Base-by-base conservation (phyloP, 2,113 vertebrate species). In the Crypturellus undulatus region DNA sequence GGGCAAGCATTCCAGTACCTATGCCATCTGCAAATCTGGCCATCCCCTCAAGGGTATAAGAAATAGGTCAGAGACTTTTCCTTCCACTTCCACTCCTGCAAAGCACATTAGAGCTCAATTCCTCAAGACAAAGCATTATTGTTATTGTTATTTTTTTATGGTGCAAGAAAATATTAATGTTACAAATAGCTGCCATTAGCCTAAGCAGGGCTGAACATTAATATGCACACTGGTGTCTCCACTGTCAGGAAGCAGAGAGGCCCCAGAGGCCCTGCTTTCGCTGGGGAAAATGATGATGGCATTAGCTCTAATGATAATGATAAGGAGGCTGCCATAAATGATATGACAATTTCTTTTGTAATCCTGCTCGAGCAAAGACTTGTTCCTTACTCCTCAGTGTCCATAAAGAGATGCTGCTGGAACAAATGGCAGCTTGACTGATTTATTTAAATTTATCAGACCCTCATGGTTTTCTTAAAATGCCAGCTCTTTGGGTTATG, bases 121-220 rank as follows among this genome's bases (percentile, higher is more conserved):
- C 95, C 79, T 96, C 95, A 90, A 97, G 97, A 98, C 95, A 98
- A 98, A 98, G 97, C 94, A 84, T 94, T 96, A 96, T 95, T 96
- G 92, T 95, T 96, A 92, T 91, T 94, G 65, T 85, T 97, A 92
- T 96, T 96, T 97, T 97, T 97, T 96, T 96, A 97, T 93, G 94
- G 96, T 96, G 93, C 87, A 97, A 97, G 95, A 98, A 97, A 98
- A 97, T 98, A 98, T 98, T 98, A 97, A 97, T 98, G 96, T 96
- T 97, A 98, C 95, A 98, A 98, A 98, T 97, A 93, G 95, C 90
- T 84, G 62, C 90, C 92, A 98, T 97, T 97, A 87, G 58, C 94
- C 94, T 97, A 98, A 97, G 90, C 86, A 97, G 95, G 96, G 81
- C 83, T 82, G 92, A 70, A 71, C 97, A 98, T 98, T 98, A 98